These are phyloP conservation scores for Agriopis leucophaearia DNA, from an alignment of 2,888 invertebrate genomes.

Conservation along the genomic window DNA sequence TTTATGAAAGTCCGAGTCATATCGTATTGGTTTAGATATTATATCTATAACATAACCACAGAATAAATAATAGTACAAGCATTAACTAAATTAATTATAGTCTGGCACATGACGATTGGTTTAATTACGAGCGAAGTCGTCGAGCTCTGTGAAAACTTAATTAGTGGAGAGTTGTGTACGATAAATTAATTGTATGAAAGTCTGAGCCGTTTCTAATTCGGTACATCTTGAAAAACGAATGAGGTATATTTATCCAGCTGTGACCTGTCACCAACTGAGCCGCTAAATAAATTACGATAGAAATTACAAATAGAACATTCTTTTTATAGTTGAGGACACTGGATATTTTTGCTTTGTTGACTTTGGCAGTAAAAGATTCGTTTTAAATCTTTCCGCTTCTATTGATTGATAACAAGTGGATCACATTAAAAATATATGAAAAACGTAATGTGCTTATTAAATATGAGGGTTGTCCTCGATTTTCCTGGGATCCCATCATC, in stretches of 20 bases:
- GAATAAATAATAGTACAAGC: background rate
- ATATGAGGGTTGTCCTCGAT: too few species aligned
- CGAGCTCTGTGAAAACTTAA: slow-evolving; percentile 1
- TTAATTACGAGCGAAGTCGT: slow-evolving; percentile 13
- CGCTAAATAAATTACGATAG: background rate
- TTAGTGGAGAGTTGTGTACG: slow-evolving; percentile 7
- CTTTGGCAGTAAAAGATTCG: slow-evolving; percentile 16
- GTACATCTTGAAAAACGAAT: background rate
- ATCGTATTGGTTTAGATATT: background rate
- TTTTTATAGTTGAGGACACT: slow-evolving; percentile 9
- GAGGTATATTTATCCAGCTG: slow-evolving; percentile 12
- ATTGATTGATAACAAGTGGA: background rate
- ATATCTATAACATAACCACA: too few species aligned
- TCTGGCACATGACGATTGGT: slow-evolving; percentile 3
- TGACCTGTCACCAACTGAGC: background rate
- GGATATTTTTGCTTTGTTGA: slow-evolving; percentile 14
- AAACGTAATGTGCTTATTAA: too few species aligned
- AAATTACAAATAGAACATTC: slow-evolving; percentile 3
- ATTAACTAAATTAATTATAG: background rate
- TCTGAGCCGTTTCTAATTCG: slow-evolving; percentile 3
- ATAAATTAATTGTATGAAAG: slow-evolving; percentile 12
- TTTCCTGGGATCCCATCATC: too few species aligned
- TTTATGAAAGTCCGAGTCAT: background rate
- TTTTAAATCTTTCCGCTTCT: background rate
- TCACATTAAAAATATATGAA: too few species aligned